phyloP scores from a whole-genome alignment of 1,140 invertebrate genomes.

The Tenebrio molitor region DNA sequence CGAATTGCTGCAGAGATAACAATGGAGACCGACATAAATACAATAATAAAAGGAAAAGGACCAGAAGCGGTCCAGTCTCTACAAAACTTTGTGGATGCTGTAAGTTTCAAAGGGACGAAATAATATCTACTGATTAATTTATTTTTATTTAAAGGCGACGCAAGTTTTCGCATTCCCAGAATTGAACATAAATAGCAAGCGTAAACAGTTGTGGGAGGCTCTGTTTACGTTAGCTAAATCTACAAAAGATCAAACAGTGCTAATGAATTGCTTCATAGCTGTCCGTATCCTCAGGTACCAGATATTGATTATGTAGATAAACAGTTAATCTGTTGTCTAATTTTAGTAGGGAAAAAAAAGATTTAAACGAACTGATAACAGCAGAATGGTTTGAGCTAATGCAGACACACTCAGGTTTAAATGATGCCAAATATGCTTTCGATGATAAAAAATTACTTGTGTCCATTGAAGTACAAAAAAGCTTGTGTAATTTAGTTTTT shows the following conservation, averaged over 20 bases:
- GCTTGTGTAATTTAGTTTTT: slow-evolving; percentile 90
- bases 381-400: slow-evolving; percentile 76
- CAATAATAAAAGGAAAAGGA: too few species aligned
- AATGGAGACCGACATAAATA: too few species aligned
- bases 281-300: slow-evolving; percentile 72
- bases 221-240: slow-evolving; percentile 69
- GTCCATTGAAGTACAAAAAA: slow-evolving; percentile 86
- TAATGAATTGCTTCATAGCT: slow-evolving; percentile 68
- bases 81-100: not conserved
- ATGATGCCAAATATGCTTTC: slow-evolving; percentile 64
- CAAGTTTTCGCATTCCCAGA: slow-evolving; percentile 69
- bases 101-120: not conserved
- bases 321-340: slow-evolving; percentile 46
- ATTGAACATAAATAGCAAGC: slow-evolving; percentile 67
- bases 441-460: slow-evolving; percentile 69
- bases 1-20: too few species aligned
- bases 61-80: not conserved
- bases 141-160: slow-evolving; percentile 67
- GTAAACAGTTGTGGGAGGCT: slow-evolving; percentile 70
- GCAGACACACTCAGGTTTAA: slow-evolving; percentile 75
- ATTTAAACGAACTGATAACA: slow-evolving; percentile 78
- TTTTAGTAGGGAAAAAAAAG: slow-evolving; percentile 81
- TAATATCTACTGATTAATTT: not conserved
- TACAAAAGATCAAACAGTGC: slow-evolving; percentile 62
- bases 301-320: slow-evolving; percentile 12